Evolutionary conservation across 2,888 invertebrate species (phyloP).

Genomic region (Mythimna ferrago): DNA sequence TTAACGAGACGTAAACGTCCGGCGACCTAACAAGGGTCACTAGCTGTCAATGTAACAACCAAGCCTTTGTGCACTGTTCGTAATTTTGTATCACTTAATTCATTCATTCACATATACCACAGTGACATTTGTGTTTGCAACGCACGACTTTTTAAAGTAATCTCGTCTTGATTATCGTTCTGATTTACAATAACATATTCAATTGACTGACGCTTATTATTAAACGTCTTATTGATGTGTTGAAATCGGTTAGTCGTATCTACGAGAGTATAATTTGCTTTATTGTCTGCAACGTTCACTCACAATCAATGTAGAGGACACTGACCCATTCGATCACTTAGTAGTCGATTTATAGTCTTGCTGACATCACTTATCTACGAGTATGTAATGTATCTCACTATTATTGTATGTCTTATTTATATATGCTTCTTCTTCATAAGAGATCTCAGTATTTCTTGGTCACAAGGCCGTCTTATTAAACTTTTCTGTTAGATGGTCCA

Average conservation of each 20-base stretch:
- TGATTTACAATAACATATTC: conserved; percentile 41
- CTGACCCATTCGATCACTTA: conserved; percentile 79
- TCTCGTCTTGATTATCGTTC: conserved; percentile 18
- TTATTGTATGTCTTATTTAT: conserved; percentile 54
- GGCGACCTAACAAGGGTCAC: conserved; percentile 75
- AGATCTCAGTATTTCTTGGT: conserved; percentile 45
- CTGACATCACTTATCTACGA: conserved; percentile 73
- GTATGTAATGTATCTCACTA: conserved; percentile 53
- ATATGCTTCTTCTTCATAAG: conserved; percentile 38
- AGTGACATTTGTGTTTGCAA: conserved; percentile 22
- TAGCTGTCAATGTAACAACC: conserved; percentile 72
- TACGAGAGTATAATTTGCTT: conserved; percentile 76
- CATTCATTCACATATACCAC: conserved; percentile 51
- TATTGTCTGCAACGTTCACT: conserved; percentile 80
- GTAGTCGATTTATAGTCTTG: conserved; percentile 74
- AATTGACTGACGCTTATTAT: conserved; percentile 64
- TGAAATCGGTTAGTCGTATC: conserved; percentile 70
- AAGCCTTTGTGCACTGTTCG: conserved; percentile 67
- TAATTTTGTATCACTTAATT: conserved; percentile 63
- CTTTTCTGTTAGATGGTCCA: conserved; percentile 57
- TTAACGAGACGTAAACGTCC: conserved; percentile 75
- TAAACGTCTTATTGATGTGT: conserved; percentile 68
- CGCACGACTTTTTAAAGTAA: conserved; percentile 18
- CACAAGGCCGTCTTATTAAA: conserved; percentile 55
- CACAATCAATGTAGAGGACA: conserved; percentile 81